Evolutionary conservation across 2,888 invertebrate species (phyloP), one percentile per base, ranked within the genome.

Genomic region (Morpho achilles): DNA sequence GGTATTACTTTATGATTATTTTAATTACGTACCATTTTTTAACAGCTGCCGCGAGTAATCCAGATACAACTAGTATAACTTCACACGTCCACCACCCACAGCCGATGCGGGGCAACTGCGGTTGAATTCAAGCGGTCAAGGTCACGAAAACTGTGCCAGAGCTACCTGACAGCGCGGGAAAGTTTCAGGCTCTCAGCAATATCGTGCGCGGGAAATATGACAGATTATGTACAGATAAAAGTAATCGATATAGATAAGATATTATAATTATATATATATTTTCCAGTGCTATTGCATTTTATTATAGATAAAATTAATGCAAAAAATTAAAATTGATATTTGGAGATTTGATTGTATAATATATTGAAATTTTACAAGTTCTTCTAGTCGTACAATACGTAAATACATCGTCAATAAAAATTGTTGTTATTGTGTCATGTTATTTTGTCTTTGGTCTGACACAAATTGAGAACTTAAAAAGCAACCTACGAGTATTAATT

Each of bases 61-160:
- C 44, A 50, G 43, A 67, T 52, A 66, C 58, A 64, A 51, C 54
- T 59, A 62, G 67, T 58, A 63, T 59, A 68, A 68, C 78, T 2
- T 69, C 66, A 65, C 61, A 43, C 72, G 58, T 49, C 23, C 44
- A 5, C 39, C 32, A 42, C 43, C 62, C 72, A 69, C 82, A 73
- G 75, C 77, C 71, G 71, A 73, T 77, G 81, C 82, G 78, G 84
- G 71, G 67, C 72, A 70, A 89, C 88, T 88, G 87, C 84, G 80
- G 87, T 65, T 65, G 64, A 64, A 73, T 63, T 59, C 64, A 59
- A 50, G 66, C 79, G 88, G 87, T 87, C 90, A 87, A 89, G 88
- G 88, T 63, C 84, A 68, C 59, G 78, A 76, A 82, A 87, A 89
- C 75, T 83, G 82, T 87, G 88, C 84, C 89, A 88, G 76, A 69